These are phyloP conservation scores for Strigops habroptila DNA, from an alignment of 2,113 vertebrate genomes.

Conservation along the genomic window DNA sequence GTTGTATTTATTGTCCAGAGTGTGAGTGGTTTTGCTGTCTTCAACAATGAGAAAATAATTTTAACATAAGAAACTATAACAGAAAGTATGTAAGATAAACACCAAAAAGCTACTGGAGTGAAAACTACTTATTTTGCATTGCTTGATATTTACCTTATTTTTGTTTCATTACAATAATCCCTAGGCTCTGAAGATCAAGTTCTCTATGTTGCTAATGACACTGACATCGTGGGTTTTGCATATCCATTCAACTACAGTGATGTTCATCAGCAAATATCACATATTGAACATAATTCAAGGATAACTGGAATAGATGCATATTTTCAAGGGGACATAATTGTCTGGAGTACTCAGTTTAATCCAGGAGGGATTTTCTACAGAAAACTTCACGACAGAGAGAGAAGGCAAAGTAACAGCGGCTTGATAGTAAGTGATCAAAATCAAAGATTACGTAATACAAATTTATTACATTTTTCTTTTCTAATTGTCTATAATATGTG, in stretches of 20 bases:
- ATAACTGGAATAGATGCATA: constrained; percentile 96
- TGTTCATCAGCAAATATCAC: constrained; percentile 90
- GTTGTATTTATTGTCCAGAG: not conserved
- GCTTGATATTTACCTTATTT: constrained; percentile 79
- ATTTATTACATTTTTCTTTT: not conserved
- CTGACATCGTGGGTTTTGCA: constrained; percentile 98
- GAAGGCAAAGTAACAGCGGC: constrained; percentile 85
- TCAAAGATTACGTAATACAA: not conserved
- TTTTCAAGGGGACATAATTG: constrained; percentile 94
- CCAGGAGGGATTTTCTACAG: constrained; percentile 98
- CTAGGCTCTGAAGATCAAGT: constrained; percentile 98
- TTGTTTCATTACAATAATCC: constrained; percentile 79
- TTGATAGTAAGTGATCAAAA: constrained; percentile 89
- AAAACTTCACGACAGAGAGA: constrained; percentile 84
- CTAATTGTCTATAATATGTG: not conserved
- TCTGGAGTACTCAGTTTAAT: constrained; percentile 99
- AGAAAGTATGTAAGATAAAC: not conserved
- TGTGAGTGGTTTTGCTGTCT: not conserved
- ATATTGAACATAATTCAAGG: constrained; percentile 95
- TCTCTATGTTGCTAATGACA: constrained; percentile 99
- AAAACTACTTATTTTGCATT: constrained; percentile 37
- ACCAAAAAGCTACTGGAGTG: constrained; percentile 17
- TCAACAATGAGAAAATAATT: not conserved
- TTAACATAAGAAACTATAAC: not conserved
- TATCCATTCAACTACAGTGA: constrained; percentile 98